These are phyloP conservation scores for Sebastiscus albofasciatus DNA, from an alignment of 2,797 vertebrate species.

Conservation along the genomic window DNA sequence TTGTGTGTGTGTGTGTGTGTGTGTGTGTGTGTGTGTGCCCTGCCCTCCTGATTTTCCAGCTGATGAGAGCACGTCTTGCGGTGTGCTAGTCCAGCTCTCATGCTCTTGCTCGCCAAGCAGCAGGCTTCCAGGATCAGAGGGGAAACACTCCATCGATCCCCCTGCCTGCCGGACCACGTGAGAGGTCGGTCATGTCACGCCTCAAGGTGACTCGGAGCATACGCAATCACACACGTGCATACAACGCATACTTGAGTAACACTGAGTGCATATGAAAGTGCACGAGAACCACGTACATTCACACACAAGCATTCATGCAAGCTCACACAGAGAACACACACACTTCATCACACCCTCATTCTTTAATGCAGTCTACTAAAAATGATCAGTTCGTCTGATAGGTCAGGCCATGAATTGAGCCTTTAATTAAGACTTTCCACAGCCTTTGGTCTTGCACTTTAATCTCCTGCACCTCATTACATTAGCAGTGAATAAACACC, in stretches of 20 bases:
- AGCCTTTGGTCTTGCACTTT: conserved; percentile 22
- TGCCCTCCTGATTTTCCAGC: conserved; percentile 21
- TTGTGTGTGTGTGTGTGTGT: background rate
- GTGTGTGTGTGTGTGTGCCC: background rate
- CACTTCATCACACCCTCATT: background rate
- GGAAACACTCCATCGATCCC: conserved; percentile 35
- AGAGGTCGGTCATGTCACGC: conserved; percentile 44
- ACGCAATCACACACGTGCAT: background rate
- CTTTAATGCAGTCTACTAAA: background rate
- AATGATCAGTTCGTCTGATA: background rate
- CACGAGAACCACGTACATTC: background rate
- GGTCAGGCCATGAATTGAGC: background rate
- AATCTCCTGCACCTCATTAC: conserved; percentile 24
- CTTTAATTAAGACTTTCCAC: conserved; percentile 12
- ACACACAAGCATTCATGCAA: background rate
- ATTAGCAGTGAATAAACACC: background rate
- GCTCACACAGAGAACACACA: background rate
- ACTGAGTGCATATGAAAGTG: background rate
- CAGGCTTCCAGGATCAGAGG: conserved; percentile 21
- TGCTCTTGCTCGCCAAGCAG: conserved; percentile 12
- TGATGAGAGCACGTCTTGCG: conserved; percentile 20
- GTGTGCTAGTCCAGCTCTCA: conserved; percentile 45
- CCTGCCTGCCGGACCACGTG: background rate
- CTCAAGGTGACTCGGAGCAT: conserved; percentile 24
- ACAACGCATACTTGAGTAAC: background rate